A percentile compares a stretch with the other conserved stretches of the same genome.
Evolutionary conservation across 2,797 vertebrate genomes (phyloP).

Genomic region (Platalea minor): DNA sequence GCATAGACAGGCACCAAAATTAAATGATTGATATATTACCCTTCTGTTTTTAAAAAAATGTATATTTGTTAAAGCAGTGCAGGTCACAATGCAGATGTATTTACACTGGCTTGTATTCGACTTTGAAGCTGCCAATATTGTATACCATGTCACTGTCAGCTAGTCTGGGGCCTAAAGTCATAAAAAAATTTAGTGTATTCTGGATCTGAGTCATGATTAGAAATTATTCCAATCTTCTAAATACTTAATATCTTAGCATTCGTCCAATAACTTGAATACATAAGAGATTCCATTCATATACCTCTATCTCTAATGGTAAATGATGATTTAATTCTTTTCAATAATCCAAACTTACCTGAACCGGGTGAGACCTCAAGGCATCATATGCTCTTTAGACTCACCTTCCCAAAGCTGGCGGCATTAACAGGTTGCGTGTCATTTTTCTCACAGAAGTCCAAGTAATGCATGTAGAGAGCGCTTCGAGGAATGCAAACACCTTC

Average conservation of each 20-base stretch:
- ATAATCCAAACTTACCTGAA: background rate
- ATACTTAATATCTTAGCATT: background rate
- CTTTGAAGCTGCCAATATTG: background rate
- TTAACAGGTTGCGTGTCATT: constrained; percentile 97
- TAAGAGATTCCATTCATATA: background rate
- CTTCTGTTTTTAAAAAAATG: background rate
- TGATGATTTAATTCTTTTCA: background rate
- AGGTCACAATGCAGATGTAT: background rate
- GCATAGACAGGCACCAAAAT: background rate
- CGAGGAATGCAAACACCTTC: constrained; percentile 98
- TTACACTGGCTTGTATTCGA: background rate
- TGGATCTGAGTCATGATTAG: background rate
- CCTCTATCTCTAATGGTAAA: background rate
- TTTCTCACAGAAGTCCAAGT: constrained; percentile 98
- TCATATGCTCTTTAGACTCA: constrained; percentile 60
- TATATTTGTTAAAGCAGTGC: background rate
- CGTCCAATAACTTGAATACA: background rate
- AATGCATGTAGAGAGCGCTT: constrained; percentile 99
- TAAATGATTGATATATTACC: background rate
- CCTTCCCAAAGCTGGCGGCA: constrained; percentile 98
- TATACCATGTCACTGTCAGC: background rate
- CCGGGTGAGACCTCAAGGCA: background rate
- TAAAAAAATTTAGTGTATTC: background rate
- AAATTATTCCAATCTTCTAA: background rate
- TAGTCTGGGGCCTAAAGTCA: background rate